These are phyloP conservation scores for Cydia pomonella DNA, from an alignment of 1,140 invertebrate species.

Conservation along the genomic window DNA sequence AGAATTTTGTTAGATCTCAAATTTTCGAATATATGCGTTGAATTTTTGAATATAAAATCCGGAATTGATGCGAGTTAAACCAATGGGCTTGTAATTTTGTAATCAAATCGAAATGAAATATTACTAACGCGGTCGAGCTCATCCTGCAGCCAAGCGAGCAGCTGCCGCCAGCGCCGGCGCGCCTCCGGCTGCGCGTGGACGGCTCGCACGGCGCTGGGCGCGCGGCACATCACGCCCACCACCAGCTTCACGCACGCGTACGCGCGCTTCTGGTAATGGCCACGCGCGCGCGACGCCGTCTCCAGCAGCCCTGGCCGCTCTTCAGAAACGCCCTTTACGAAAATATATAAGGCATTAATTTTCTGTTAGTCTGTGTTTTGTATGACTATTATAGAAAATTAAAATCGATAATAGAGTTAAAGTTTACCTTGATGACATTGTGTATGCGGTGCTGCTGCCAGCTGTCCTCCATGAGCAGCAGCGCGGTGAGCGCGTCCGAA, in stretches of 20 bases:
- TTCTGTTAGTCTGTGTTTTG: too few relatives aligned
- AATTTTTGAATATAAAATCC: too few relatives aligned
- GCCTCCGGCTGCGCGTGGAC: constrained; percentile 89
- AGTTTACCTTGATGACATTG: constrained; percentile 91
- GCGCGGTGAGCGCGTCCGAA: constrained; percentile 92
- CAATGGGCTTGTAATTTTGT: too few relatives aligned
- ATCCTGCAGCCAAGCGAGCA: constrained; percentile 97
- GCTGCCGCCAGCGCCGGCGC: constrained; percentile 91
- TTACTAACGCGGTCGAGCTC: constrained; percentile 90
- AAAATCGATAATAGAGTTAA: not conserved
- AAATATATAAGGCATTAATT: constrained; percentile 4
- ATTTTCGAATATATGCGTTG: too few relatives aligned
- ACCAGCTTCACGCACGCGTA: constrained; percentile 99
- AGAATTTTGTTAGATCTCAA: too few relatives aligned
- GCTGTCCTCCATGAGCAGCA: constrained; percentile 95
- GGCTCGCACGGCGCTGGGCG: constrained; percentile 87
- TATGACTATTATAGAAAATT: too few relatives aligned
- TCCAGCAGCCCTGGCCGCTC: constrained; percentile 96
- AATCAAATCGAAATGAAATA: not conserved
- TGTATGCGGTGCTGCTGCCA: constrained; percentile 97
- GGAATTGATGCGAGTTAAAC: too few relatives aligned
- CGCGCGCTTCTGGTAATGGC: constrained; percentile 97
- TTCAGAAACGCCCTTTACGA: constrained; percentile 86
- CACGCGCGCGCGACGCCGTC: constrained; percentile 94
- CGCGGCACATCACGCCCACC: constrained; percentile 94